Evolutionary conservation across 2,888 invertebrate genomes (phyloP).

Genomic region (Heliconius aoede): DNA sequence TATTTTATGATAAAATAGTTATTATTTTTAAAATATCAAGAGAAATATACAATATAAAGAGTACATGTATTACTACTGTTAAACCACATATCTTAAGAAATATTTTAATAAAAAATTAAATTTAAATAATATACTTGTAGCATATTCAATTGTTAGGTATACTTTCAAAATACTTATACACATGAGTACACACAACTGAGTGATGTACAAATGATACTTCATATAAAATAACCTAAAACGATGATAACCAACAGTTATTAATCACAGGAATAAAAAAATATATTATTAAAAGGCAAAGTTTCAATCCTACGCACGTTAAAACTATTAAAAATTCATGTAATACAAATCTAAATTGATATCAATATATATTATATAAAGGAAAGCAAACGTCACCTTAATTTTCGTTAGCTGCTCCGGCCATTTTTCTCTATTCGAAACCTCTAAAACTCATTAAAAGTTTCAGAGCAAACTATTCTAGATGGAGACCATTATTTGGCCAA

Average conservation of each 20-base stretch:
- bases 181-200: too few relatives aligned
- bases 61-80: background rate
- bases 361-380: background rate
- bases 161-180: too few relatives aligned
- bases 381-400: conserved; percentile 35
- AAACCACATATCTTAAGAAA: background rate
- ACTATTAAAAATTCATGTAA: background rate
- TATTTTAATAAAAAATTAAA: too few relatives aligned
- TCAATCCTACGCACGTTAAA: background rate
- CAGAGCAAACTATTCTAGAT: conserved; percentile 46
- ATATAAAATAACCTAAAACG: background rate
- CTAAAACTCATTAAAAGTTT: conserved; percentile 51
- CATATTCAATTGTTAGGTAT: too few relatives aligned
- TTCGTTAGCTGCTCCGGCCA: conserved; percentile 42
- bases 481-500: conserved; percentile 47
- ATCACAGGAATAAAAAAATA: background rate
- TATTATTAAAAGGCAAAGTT: background rate
- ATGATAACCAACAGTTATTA: too few relatives aligned
- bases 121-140: too few relatives aligned
- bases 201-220: background rate
- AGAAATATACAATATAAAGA: too few relatives aligned
- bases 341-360: background rate
- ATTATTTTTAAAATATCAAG: too few relatives aligned
- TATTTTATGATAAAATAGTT: too few relatives aligned
- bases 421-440: conserved; percentile 48